Evolutionary conservation across 2,797 vertebrate species (phyloP), one percentile per base, ranked within the genome.

Genomic region (Lepus oiostolus): DNA sequence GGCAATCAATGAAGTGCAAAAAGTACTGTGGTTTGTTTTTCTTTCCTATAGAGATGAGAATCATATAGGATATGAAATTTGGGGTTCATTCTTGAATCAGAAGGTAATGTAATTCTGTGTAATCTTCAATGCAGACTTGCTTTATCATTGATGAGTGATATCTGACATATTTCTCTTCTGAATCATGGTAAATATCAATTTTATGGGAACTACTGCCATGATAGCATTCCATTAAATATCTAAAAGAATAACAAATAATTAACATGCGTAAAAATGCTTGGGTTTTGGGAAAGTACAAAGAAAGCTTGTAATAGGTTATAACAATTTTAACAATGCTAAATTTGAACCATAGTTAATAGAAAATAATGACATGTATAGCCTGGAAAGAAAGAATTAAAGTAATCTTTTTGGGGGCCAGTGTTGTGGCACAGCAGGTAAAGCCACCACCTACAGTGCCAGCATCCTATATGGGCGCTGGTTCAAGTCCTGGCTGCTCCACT

Each of bases 31-130:
- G 24, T 30, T 83, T 88, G 76, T 91, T 90, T 95, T 38, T 77
- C 32, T 77, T 90, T 47, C 26, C 67, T 88, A 84, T 74, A 74
- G 85, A 96, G 94, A 95, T 68, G 94, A 42, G 24, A 96, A 96
- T 96, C 91, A 91, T 76, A 93, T 93, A 96, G 93, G 79, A 96
- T 96, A 96, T 96, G 95, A 97, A 96, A 96, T 94, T 65, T 97
- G 81, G 74, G 54, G 93, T 95, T 96, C 82, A 94, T 68, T 54
- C 47, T 95, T 95, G 93, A 96, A 96, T 96, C 70, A 83, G 74
- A 30, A 96, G 94, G 91, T 96, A 96, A 90, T 92, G 32, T 94
- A 93, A 95, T 96, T 92, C 91, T 95, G 71, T 95, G 28, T 95
- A 96, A 75, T 94, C 71, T 94, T 93, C 90, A 96, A 93, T 62